phyloP scores from a whole-genome alignment of 2,113 vertebrate species.

The Chrysemys picta region DNA sequence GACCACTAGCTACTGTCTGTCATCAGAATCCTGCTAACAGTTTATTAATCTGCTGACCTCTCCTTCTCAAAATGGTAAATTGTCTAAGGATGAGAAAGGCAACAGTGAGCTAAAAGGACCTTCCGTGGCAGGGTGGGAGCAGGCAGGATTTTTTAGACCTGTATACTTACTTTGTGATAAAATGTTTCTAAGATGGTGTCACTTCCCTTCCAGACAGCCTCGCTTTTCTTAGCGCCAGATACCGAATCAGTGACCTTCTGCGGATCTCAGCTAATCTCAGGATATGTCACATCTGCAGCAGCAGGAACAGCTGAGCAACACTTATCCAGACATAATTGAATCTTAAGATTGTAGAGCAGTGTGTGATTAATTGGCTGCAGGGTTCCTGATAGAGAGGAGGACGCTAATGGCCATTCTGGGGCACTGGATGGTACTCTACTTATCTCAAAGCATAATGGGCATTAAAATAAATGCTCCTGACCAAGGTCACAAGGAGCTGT shows the following conservation, averaged over 20 bases:
- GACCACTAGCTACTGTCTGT: slow-evolving; percentile 68
- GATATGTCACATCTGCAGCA: slow-evolving; percentile 71
- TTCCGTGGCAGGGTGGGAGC: slow-evolving; percentile 65
- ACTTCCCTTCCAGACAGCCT: slow-evolving; percentile 72
- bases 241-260: slow-evolving; percentile 55
- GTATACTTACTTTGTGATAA: slow-evolving; percentile 73
- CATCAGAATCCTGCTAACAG: slow-evolving; percentile 52
- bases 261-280: slow-evolving; percentile 64
- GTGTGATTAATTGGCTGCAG: slow-evolving; percentile 68
- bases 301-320: slow-evolving; percentile 69
- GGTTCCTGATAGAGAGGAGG: slow-evolving; percentile 63
- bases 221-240: slow-evolving; percentile 73
- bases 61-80: slow-evolving; percentile 60
- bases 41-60: slow-evolving; percentile 76
- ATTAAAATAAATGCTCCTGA: slow-evolving; percentile 65
- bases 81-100: slow-evolving; percentile 53
- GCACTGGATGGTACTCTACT: slow-evolving; percentile 52
- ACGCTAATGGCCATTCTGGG: slow-evolving; percentile 47
- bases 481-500: slow-evolving; percentile 67
- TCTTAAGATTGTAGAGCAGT: slow-evolving; percentile 62
- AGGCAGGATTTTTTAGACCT: slow-evolving; percentile 73
- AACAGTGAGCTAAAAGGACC: slow-evolving; percentile 58
- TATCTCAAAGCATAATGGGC: slow-evolving; percentile 53
- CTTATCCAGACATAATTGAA: slow-evolving; percentile 69
- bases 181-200: slow-evolving; percentile 75